Base-by-base conservation (phyloP, 2,888 invertebrate genomes). In the Neoaliturus tenellus region DNA sequence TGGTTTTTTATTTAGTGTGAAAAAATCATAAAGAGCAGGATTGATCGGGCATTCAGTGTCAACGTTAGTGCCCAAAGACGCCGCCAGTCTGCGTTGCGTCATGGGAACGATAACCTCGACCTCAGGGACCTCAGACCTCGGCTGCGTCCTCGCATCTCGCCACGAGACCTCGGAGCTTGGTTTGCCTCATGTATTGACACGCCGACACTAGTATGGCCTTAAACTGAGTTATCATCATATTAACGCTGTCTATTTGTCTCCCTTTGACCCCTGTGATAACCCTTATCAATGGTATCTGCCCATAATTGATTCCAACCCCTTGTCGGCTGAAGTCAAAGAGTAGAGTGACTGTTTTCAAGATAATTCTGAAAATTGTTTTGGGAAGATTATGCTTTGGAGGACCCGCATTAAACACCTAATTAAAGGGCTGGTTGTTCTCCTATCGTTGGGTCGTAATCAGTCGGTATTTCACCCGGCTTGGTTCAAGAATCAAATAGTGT, bases 201-300 rank as follows among this genome's bases (percentile, higher is more conserved):
- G 44, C 44, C 44, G 44, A 4, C 44, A 44, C 44, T 44, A 44
- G 12, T 14, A 44, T 12, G 12, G 44, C 44, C 44, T 44, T 35
- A 3, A 1, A 28, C 31, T 31, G 10, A 71, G 41, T 41, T 71
- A 71, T 71, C 71, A 41, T 39, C 41, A 39, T 71, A 71, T 71
- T 71, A 41, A 71, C 41, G 71, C 28, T 33, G 41, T 75, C 75
- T 75, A 75, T 75, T 75, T 75, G 75, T 75, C 75, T 48, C 48
- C 14, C 48, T 39, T 0, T 44, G 71, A 44, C 75, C 28, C 48
- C 35, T 2, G n/a, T 6, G 35, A 41, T 75, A 44, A 44, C 48
- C 23, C 48, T 39, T 71, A 71, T 71, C 75, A 2, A 2, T 14
- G 41, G 17, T 71, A 69, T 58, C 58, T 58, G 3, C 23, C 12